Conservation (phyloP, 2,797 vertebrate species). For the Xenops minutus region DNA sequence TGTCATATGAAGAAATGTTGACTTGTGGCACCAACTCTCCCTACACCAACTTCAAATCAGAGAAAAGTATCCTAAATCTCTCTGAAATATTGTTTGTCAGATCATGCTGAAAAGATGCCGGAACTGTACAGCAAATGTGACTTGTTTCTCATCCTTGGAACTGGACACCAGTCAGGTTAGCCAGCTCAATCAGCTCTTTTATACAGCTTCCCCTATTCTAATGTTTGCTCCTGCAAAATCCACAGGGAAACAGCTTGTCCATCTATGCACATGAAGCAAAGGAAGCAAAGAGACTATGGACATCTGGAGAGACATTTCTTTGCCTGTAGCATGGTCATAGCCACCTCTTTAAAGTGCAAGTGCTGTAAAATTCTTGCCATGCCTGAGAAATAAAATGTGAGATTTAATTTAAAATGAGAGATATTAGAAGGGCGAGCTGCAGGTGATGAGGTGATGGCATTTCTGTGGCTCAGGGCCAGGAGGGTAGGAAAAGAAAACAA, state of each 20-base stretch:
- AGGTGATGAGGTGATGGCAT: constrained; percentile 54
- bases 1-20: background rate
- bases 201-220: background rate
- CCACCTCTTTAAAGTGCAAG: background rate
- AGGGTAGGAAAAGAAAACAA: constrained; percentile 64
- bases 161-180: background rate
- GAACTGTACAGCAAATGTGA: background rate
- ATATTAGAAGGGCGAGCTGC: constrained; percentile 36
- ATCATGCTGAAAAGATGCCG: background rate
- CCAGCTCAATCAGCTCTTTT: background rate
- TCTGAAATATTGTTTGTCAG: background rate
- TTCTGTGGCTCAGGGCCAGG: constrained; percentile 23
- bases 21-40: background rate
- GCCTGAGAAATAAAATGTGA: constrained; percentile 20
- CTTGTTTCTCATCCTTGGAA: background rate
- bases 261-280: rapidly evolving
- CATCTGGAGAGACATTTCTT: background rate
- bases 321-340: background rate
- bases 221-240: background rate
- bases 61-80: background rate
- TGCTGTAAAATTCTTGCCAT: constrained; percentile 7
- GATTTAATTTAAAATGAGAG: constrained; percentile 53
- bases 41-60: background rate
- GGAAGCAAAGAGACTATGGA: background rate
- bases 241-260: background rate